phyloP scores from a whole-genome alignment of 2,797 vertebrate species.

The Prunella strophiata region DNA sequence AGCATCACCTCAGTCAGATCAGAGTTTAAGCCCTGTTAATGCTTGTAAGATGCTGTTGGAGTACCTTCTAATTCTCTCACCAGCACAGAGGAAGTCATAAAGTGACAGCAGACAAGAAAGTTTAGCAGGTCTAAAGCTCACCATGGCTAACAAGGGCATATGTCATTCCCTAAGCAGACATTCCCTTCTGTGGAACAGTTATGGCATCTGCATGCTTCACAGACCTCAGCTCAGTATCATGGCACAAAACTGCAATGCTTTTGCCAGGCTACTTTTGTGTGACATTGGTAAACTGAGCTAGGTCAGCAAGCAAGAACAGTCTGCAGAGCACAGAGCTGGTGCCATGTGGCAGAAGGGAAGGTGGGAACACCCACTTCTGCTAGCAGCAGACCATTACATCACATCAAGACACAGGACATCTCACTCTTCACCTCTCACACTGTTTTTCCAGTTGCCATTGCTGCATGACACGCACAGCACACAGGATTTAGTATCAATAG shows the following conservation, averaged over 20 bases:
- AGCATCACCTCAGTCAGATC: background rate
- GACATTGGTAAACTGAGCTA: background rate
- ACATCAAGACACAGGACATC: background rate
- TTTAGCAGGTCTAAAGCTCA: background rate
- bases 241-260: background rate
- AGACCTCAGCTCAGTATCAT: background rate
- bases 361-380: background rate
- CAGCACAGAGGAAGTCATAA: background rate
- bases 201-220: accelerated
- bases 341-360: background rate
- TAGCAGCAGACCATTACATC: background rate
- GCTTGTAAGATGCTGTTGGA: background rate
- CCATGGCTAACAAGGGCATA: background rate
- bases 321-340: background rate
- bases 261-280: background rate
- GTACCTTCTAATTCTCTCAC: background rate
- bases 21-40: background rate
- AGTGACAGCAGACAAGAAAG: background rate
- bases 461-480: background rate
- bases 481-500: background rate
- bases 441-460: background rate
- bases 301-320: background rate
- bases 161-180: background rate
- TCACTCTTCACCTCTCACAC: background rate
- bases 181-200: background rate